Percentiles rank a stretch among this genome's conserved stretches.
Conservation (phyloP, 92 coral and sea anemone species). For the Zoanthus sociatus region DNA sequence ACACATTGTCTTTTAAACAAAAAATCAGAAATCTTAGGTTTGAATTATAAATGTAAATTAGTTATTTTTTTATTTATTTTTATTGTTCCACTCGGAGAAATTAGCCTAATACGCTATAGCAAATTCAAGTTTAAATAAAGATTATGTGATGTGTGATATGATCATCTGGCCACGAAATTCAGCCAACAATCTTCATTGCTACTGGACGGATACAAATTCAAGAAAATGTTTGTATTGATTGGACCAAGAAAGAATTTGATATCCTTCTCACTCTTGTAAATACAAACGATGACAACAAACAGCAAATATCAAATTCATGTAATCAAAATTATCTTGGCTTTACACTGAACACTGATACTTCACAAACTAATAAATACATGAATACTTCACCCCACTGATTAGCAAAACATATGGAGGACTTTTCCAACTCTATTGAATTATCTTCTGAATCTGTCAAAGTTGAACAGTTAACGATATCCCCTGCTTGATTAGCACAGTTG, state of each 20-base stretch:
- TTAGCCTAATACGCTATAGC: too few relatives aligned
- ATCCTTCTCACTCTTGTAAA: constrained; percentile 16
- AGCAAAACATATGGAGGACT: constrained; percentile 12
- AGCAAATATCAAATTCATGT: background rate
- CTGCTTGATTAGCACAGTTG: constrained; percentile 10
- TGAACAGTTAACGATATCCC: constrained; percentile 26
- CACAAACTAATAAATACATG: background rate
- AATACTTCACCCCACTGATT: background rate
- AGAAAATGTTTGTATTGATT: constrained; percentile 12
- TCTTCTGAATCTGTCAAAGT: constrained; percentile 16
- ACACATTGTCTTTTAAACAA: too few relatives aligned
- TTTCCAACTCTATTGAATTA: constrained; percentile 16
- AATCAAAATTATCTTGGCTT: constrained; percentile 35
- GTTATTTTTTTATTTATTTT: too few relatives aligned
- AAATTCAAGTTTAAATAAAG: too few relatives aligned
- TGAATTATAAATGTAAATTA: too few relatives aligned
- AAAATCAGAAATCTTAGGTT: too few relatives aligned
- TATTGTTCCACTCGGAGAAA: too few relatives aligned
- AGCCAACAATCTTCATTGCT: background rate
- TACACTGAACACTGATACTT: constrained; percentile 3
- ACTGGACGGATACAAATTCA: constrained; percentile 24
- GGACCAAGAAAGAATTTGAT: constrained; percentile 14
- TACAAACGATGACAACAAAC: constrained; percentile 12
- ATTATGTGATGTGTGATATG: too few relatives aligned
- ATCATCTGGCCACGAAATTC: constrained; percentile 19